Evolutionary conservation across 2,113 vertebrate genomes (phyloP), one percentile per base, ranked within the genome.

Genomic region (Leptocoma aspasia): DNA sequence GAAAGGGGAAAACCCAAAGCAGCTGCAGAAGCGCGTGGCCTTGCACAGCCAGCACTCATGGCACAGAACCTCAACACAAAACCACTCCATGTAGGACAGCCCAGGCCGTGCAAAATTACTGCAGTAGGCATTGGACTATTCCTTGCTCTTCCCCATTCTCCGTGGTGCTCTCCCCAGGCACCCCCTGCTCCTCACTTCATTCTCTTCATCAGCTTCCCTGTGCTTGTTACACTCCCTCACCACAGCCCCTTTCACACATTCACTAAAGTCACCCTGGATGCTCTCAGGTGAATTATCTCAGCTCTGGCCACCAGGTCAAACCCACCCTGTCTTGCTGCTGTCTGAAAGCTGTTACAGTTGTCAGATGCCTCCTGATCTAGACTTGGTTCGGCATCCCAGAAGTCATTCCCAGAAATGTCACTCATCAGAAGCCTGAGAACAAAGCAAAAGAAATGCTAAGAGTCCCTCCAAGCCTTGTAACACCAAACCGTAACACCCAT

Each of bases 151-250:
- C 10, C 17, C 9, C 39, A 21, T 52, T 80, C 54, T 35, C 82
- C 26, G 13, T 42, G 64, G 39, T 39, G 39, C 39, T 70, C 37
- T 8, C 6, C 26, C 26, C 35, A 65, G 23, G 13, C 1, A 1
- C 4, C 2, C 7, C 11, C 16, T 18, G 41, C 66, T 72, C 53
- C 41, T 26, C 54, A 45, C 26, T 59, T 59, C 45, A 1, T 13
- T 42, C 47, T 45, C 60, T 66, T 71, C 35, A 63, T 6, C 78
- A 82, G 47, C n/a, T 71, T 78, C 44, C 57, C 53, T n/a, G 27
- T 2, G 2, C 44, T 76, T 5, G 0, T 23, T n/a, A 60, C 17
- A 31, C 4, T 68, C n/a, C 33, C 26, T 50, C 23, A 65, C 0
- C 0, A 77, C 28, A 50, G 39, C 7, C 18, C 56, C 53, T 76